Percentiles rank a stretch among this genome's conserved stretches.
Conservation (phyloP, 2,888 invertebrate genomes). For the Timandra comae region DNA sequence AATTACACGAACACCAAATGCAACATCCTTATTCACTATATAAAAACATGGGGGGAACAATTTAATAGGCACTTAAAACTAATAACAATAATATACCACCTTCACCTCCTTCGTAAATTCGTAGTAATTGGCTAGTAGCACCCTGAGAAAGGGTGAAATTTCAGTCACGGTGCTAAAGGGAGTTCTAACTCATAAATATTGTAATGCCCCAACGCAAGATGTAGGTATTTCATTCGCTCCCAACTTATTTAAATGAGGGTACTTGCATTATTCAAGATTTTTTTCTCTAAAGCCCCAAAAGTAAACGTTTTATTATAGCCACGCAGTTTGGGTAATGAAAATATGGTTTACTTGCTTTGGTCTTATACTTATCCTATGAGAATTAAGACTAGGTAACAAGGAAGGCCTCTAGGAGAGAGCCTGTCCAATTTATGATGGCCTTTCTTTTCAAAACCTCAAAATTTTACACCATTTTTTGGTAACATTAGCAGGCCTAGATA, state of each 20-base stretch:
- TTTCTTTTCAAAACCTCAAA: no score
- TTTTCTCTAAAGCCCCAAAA: slow-evolving; percentile 23
- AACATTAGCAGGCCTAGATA: no score
- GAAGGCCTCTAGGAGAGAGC: no score
- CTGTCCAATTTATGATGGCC: no score
- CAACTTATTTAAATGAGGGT: slow-evolving; percentile 50
- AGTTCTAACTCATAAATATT: slow-evolving; percentile 53
- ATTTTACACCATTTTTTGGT: no score
- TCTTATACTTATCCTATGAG: no score
- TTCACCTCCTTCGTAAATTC: slow-evolving; percentile 22
- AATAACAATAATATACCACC: slow-evolving; percentile 1
- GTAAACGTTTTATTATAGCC: not conserved
- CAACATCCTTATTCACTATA: no score
- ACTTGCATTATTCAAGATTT: slow-evolving; percentile 34
- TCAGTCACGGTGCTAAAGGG: slow-evolving; percentile 43
- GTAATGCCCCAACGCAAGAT: slow-evolving; percentile 36
- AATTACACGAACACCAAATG: no score
- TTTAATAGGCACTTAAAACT: no score
- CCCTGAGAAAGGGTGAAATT: slow-evolving; percentile 49
- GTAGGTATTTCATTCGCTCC: slow-evolving; percentile 24
- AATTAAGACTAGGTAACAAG: no score
- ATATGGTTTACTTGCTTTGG: slow-evolving; percentile 1
- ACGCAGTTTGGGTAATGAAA: slow-evolving; percentile 6
- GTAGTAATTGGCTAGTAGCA: slow-evolving; percentile 37
- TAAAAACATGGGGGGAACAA: no score